These are phyloP conservation scores for Salvator merianae DNA, from an alignment of 2,113 vertebrate species.

Conservation along the genomic window DNA sequence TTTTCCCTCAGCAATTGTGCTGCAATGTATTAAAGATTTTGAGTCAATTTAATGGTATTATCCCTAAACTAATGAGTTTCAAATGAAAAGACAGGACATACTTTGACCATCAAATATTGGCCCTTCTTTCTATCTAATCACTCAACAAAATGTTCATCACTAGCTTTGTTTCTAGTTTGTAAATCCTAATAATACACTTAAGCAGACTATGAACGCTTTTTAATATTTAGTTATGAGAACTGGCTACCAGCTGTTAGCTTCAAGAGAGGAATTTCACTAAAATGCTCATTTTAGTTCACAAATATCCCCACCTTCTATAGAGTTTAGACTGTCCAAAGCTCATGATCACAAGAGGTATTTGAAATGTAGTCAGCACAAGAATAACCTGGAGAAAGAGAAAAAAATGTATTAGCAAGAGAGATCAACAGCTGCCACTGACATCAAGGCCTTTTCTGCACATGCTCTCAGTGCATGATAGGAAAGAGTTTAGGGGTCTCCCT, in stretches of 20 bases:
- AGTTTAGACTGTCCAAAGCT: constrained; percentile 89
- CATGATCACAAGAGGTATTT: constrained; percentile 86
- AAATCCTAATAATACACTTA: constrained; percentile 12
- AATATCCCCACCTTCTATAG: constrained; percentile 84
- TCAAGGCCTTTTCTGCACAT: too few species aligned
- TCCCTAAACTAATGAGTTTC: too few species aligned
- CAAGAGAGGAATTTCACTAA: background rate
- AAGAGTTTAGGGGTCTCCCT: too few species aligned
- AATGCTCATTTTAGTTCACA: background rate
- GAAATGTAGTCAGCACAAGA: constrained; percentile 89
- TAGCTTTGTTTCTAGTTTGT: constrained; percentile 1
- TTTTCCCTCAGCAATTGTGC: background rate
- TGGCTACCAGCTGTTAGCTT: constrained; percentile 16
- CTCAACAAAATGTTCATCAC: background rate
- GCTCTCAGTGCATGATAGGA: too few species aligned
- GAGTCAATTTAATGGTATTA: too few species aligned
- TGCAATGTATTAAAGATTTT: background rate
- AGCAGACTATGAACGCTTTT: background rate
- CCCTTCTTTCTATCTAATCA: background rate
- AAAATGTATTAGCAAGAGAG: constrained; percentile 17
- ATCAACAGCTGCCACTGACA: background rate
- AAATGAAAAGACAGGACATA: background rate
- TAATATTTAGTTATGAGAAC: constrained; percentile 19
- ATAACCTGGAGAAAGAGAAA: constrained; percentile 78
- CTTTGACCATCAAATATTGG: background rate